Evolutionary conservation across 1,140 invertebrate genomes (phyloP).

Genomic region (Phocides pigmalion): DNA sequence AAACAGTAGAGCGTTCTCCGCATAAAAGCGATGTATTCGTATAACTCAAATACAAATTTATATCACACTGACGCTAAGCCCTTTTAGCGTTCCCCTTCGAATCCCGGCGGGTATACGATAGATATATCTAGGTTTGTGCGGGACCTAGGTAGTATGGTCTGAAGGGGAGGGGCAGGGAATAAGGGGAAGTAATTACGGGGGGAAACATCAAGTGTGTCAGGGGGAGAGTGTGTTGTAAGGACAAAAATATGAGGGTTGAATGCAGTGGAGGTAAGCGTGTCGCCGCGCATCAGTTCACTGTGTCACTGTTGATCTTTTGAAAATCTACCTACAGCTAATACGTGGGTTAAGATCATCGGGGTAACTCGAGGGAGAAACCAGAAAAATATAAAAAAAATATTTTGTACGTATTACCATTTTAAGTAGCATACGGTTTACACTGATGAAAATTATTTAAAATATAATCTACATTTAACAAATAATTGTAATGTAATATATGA

Average conservation of each 20-base stretch:
- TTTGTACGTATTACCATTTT: too few species aligned
- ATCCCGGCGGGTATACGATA: slow-evolving; percentile 67
- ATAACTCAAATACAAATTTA: slow-evolving; percentile 72
- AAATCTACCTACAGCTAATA: slow-evolving; percentile 49
- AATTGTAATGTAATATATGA: too few species aligned
- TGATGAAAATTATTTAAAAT: too few species aligned
- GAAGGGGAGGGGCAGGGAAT: slow-evolving; percentile 54
- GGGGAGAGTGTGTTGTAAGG: slow-evolving; percentile 79
- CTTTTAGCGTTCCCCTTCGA: slow-evolving; percentile 79
- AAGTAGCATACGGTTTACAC: too few species aligned
- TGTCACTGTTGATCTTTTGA: slow-evolving; percentile 80
- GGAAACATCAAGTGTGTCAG: slow-evolving; percentile 81
- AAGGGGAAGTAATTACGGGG: slow-evolving; percentile 76
- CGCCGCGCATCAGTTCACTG: slow-evolving; percentile 78
- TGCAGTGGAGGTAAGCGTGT: slow-evolving; percentile 78
- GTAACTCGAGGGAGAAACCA: too few species aligned
- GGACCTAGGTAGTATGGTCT: slow-evolving; percentile 67
- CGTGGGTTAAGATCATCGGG: neutral
- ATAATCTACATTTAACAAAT: too few species aligned
- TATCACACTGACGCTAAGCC: slow-evolving; percentile 69
- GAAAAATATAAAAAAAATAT: too few species aligned
- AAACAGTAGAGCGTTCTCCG: slow-evolving; percentile 55
- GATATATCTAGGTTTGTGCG: slow-evolving; percentile 67
- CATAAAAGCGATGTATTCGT: slow-evolving; percentile 48
- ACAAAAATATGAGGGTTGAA: slow-evolving; percentile 75